Base-by-base conservation (phyloP, 2,888 invertebrate species). In the Heliconius hortense region DNA sequence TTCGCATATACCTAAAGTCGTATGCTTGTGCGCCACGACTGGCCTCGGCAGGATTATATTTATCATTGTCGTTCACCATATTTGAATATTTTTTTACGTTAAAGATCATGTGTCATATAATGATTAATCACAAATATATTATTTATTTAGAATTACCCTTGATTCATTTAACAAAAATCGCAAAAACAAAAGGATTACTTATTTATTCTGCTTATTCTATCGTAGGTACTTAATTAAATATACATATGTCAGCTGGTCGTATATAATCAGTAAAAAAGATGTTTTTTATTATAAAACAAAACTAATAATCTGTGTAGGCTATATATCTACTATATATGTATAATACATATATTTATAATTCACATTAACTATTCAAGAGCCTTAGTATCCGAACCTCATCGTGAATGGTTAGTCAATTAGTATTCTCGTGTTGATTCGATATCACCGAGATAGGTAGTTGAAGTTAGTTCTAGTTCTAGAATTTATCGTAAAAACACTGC, bases 341-440 rank as follows among this genome's bases (percentile, higher is more conserved):
- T 13, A 39, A 21, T 53, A 67, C n/a, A 8, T 56, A 35, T 69
- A 35, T 68, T 8, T 53, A 56, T 56, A 69, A 35, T n/a, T 31
- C n/a, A 56, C 31, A 69, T 69, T n/a, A 56, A 31, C 56, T 56
- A 69, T 56, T 56, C 69, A 35, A 35, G 1, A 10, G 56, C 13
- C 35, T 56, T 13, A 35, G 72, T 71, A 72, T 63, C 26, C 31
- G n/a, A 31, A 5, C 53, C n/a, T 56, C n/a, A 56, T 56, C 56
- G 56, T 24, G 35, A 69, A 69, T 69, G 69, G 56, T 69, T 56
- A 28, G 56, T 56, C 31, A 56, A 69, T 69, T 69, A 69, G 69
- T 69, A 69, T 69, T 69, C 69, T 69, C 15, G 24, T 69, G 69
- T 31, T n/a, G 69, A 28, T 69, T n/a, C 48, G 53, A n/a, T 28